Conservation (phyloP, 2,888 invertebrate genomes). For the Zaprionus obscuricornis region DNA sequence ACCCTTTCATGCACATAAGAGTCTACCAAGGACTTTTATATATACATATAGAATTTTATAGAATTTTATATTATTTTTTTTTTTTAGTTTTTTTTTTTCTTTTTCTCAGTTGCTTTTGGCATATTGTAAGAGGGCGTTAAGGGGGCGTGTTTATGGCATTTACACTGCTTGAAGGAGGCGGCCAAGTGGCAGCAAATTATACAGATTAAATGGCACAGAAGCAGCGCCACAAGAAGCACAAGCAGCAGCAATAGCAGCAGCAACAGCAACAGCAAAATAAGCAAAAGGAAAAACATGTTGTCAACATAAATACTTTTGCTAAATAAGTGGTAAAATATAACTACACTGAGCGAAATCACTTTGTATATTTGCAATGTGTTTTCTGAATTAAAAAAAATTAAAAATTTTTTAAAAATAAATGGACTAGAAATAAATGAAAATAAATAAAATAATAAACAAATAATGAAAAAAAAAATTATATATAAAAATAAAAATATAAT, state of each 20-base stretch:
- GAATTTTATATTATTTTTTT: conserved; percentile 30
- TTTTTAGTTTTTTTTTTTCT: too few relatives aligned
- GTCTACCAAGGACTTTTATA: conserved; percentile 15
- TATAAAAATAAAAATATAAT: too few relatives aligned
- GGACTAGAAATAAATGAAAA: too few relatives aligned
- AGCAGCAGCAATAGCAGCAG: not conserved
- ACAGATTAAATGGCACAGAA: not conserved
- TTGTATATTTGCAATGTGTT: too few relatives aligned
- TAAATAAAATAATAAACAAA: too few relatives aligned
- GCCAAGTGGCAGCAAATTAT: conserved; percentile 17
- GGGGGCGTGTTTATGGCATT: conserved; percentile 40
- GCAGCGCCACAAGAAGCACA: not conserved
- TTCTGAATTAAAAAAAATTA: too few relatives aligned
- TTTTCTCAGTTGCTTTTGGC: too few relatives aligned
- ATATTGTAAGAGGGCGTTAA: conserved; percentile 38
- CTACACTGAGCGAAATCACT: too few relatives aligned
- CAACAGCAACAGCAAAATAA: not conserved
- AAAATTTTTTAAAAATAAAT: too few relatives aligned
- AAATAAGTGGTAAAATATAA: too few relatives aligned
- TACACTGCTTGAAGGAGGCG: conserved; percentile 15
- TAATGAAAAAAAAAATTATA: too few relatives aligned
- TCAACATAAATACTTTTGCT: too few relatives aligned
- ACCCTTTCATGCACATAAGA: conserved; percentile 26
- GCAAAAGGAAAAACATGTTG: not conserved
- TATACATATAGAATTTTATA: not conserved